Conservation (phyloP, 2,888 invertebrate species). For the Ormyrus thymus region DNA sequence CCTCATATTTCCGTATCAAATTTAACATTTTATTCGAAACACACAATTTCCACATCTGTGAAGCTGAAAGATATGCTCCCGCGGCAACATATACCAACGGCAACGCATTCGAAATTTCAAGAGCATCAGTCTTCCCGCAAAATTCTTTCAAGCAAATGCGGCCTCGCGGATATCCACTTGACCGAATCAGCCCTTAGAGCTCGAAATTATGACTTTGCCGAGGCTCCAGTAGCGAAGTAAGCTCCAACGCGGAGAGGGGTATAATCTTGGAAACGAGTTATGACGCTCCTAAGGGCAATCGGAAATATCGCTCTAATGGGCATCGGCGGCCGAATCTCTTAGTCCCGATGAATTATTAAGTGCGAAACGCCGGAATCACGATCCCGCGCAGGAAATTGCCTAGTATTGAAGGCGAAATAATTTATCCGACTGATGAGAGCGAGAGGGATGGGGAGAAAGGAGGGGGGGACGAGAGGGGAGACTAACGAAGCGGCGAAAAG, state of each 20-base stretch:
- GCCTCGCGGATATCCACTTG: too few species aligned
- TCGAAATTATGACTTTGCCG: too few species aligned
- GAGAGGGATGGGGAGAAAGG: not conserved
- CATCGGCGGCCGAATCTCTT: constrained; percentile 5
- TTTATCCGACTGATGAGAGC: constrained; percentile 35
- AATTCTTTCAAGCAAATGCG: too few species aligned
- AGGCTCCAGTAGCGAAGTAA: too few species aligned
- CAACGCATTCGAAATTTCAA: too few species aligned
- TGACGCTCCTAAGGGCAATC: not conserved
- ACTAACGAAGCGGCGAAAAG: constrained; percentile 30
- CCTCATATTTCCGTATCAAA: too few species aligned
- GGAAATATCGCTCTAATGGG: constrained; percentile 31
- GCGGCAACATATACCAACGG: not conserved
- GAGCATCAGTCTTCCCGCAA: too few species aligned
- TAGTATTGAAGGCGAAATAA: constrained; percentile 41
- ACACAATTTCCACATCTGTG: too few species aligned
- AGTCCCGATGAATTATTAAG: constrained; percentile 39
- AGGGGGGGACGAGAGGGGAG: constrained; percentile 2
- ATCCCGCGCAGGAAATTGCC: constrained; percentile 29
- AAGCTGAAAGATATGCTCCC: not conserved
- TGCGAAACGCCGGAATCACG: constrained; percentile 9
- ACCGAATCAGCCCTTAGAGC: too few species aligned
- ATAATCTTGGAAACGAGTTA: too few species aligned
- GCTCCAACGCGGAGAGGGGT: too few species aligned
- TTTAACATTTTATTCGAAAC: too few species aligned